These are phyloP conservation scores for Trichacis sp. DNA, from an alignment of 2,888 invertebrate genomes.

Conservation along the genomic window DNA sequence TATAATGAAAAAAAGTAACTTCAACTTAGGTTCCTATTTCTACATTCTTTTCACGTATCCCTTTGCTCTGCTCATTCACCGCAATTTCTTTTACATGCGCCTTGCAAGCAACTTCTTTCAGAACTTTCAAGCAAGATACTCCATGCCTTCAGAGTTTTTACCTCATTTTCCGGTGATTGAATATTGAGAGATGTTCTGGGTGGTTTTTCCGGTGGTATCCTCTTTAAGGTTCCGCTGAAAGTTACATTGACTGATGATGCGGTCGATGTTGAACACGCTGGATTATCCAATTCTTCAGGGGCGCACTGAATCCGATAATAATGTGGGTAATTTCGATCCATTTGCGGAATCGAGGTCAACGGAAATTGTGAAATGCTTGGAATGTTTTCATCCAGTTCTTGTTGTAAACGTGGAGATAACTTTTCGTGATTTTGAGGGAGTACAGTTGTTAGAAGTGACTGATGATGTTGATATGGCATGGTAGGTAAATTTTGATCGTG, in stretches of 20 bases:
- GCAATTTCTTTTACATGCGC: too few species aligned
- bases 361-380: conserved; percentile 62
- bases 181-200: conserved; percentile 65
- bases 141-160: too few species aligned
- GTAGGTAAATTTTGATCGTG: conserved; percentile 48
- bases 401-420: conserved; percentile 59
- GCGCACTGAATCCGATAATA: conserved; percentile 58
- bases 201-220: conserved; percentile 66
- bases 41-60: too few species aligned
- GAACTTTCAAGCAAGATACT: too few species aligned
- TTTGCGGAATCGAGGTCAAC: conserved; percentile 58
- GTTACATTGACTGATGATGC: conserved; percentile 38
- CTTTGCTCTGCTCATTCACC: too few species aligned
- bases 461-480: conserved; percentile 53
- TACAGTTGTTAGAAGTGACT: conserved; percentile 50
- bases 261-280: conserved; percentile 39
- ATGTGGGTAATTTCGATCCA: conserved; percentile 59
- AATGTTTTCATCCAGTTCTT: conserved; percentile 53
- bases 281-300: conserved; percentile 50
- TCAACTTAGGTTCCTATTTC: too few species aligned
- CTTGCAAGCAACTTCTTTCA: too few species aligned
- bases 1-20: too few species aligned
- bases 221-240: conserved; percentile 64
- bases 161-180: conserved; percentile 66
- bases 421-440: conserved; percentile 51